A percentile compares a stretch with the other conserved stretches of the same genome.
Conservation (phyloP, 2,888 invertebrate genomes). For the Acleris laterana region DNA sequence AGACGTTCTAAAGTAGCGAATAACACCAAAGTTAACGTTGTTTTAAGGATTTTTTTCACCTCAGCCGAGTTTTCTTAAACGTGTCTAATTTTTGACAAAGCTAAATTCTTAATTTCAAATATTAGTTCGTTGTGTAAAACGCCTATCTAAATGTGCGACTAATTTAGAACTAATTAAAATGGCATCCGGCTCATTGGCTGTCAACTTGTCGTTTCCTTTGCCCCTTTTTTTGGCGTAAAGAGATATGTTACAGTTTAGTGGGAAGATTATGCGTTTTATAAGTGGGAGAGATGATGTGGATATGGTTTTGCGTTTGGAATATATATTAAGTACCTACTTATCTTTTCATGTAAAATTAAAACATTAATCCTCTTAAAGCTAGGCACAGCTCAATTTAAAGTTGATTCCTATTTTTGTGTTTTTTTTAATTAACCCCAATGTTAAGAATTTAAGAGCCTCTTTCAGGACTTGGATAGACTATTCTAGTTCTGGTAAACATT, state of each 20-base stretch:
- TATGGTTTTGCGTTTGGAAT: constrained; percentile 36
- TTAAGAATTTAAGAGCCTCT: no score
- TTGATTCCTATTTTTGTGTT: no score
- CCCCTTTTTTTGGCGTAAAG: constrained; percentile 57
- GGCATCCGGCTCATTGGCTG: constrained; percentile 79
- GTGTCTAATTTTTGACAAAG: no score
- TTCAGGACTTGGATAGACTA: no score
- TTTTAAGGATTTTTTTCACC: no score
- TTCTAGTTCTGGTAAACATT: no score
- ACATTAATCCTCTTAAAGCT: not conserved
- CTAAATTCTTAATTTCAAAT: no score
- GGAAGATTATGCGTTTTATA: constrained; percentile 51
- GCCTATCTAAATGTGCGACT: constrained; percentile 48
- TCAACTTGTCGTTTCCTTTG: constrained; percentile 66
- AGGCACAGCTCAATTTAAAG: not conserved
- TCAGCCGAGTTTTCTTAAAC: no score
- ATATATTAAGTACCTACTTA: not conserved
- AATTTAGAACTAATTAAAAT: constrained; percentile 77
- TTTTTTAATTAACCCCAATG: no score
- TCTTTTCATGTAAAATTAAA: not conserved
- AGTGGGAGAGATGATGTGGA: constrained; percentile 45
- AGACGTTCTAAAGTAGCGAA: no score
- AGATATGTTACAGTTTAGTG: constrained; percentile 69
- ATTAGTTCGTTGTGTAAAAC: constrained; percentile 6
- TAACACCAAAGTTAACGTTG: no score